Base-by-base conservation (phyloP, 2,113 vertebrate genomes). In the Erythrocebus patas region DNA sequence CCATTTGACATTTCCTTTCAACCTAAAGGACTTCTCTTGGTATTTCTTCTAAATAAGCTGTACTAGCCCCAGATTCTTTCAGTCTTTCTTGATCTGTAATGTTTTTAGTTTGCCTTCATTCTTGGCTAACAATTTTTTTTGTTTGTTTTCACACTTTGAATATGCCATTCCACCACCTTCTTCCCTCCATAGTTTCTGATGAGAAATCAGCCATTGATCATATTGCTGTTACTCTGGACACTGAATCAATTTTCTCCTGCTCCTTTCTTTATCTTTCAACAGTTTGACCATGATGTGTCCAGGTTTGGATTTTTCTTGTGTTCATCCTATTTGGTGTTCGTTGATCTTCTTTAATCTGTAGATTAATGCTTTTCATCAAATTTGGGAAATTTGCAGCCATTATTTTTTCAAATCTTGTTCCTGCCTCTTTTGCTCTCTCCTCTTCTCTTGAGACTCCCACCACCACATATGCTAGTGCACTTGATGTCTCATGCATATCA, bases 191-290 rank as follows among this genome's bases (percentile, higher is more conserved):
- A 8, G 66, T n/a, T 45, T 48, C 6, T 6, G n/a, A 17, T 38
- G 55, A 45, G 43, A 5, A 10, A 17, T 40, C 8, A 43, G 23
- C n/a, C 13, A 1, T 32, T 17, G 6, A 8, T 38, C 23, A 0
- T 5, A 5, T 4, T 2, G 3, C 7, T 45, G 35, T 43, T 7
- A 17, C 16, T 27, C 5, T 9, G 17, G 8, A 2, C 0, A 5
- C 12, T 57, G 8, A 6, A 4, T 73, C 4, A 0, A n/a, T 64
- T 92, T 81, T 35, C 48, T 5, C 14, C 35, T n/a, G 50, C 20
- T 52, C 2, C 18, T n/a, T 43, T 23, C 4, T 35, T 43, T 22
- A 2, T 73, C 23, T 66, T 43, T 88, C 17, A 3, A 4, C 8
- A 3, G 45, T 66, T 43, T 45, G 66, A 45, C 38, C 10, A 16